Base-by-base conservation (phyloP, 2,888 invertebrate species). In the Acrocera orbiculus region DNA sequence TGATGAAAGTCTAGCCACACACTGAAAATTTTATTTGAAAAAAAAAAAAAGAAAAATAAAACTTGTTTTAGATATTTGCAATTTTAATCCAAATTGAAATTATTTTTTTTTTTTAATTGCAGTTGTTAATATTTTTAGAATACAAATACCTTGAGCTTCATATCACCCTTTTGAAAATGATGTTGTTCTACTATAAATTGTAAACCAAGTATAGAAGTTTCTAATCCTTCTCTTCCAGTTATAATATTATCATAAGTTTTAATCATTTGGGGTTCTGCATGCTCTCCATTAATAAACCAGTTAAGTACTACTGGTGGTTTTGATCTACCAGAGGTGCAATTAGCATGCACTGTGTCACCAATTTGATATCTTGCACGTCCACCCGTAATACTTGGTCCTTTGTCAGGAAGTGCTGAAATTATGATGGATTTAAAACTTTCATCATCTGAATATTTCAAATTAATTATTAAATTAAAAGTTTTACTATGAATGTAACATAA, bases 111-210 rank as follows among this genome's bases (percentile, higher is more conserved):
- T n/a, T n/a, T n/a, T n/a, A n/a, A n/a, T n/a, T n/a, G n/a, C n/a
- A n/a, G n/a, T n/a, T n/a, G n/a, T n/a, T n/a, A n/a, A n/a, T n/a
- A n/a, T n/a, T n/a, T n/a, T n/a, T n/a, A n/a, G n/a, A n/a, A n/a
- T n/a, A n/a, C n/a, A n/a, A n/a, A 46, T 39, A 62, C 62, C 65
- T 76, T 78, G 41, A 79, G 62, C 58, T 78, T 78, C 70, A 79
- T 70, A 55, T 77, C 76, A 38, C 77, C 76, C 38, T 67, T 62
- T 47, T 69, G 67, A 60, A 78, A 78, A 56, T 79, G 77, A 49
- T 72, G 68, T 46, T 66, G 65, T 33, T 67, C 66, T 31, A 77
- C 75, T 41, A 66, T 65, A 56, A 79, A 78, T 51, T 76, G 70
- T 40, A 79, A 58, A 17, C 75, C 76, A 37, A 77, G 56, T 30